phyloP scores from a whole-genome alignment of 1,140 invertebrate species.

The Ctenoplectra terminalis region DNA sequence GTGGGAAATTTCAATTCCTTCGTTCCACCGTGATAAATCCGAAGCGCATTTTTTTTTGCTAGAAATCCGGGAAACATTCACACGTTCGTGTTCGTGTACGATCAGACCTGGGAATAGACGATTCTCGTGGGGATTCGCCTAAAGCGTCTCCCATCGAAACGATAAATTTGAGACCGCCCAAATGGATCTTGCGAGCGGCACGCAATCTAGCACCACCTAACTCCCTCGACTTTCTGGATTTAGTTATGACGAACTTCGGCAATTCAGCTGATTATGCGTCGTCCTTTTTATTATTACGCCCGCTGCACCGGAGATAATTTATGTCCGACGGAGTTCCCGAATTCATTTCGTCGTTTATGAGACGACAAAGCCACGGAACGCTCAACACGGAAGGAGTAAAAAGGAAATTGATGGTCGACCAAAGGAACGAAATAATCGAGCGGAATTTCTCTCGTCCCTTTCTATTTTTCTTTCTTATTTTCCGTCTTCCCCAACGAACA shows the following conservation, averaged over 20 bases:
- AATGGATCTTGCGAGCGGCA: constrained; percentile 53
- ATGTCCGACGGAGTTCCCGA: not conserved
- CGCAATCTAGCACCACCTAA: constrained; percentile 48
- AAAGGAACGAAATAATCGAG: constrained; percentile 1
- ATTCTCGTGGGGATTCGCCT: constrained; percentile 39
- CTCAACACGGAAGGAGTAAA: not conserved
- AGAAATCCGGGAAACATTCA: constrained; percentile 24
- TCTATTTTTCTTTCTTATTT: not conserved
- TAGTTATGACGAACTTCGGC: constrained; percentile 52
- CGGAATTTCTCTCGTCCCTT: not conserved
- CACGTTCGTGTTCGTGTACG: constrained; percentile 14
- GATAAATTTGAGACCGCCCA: constrained; percentile 57
- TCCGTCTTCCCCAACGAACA: not conserved
- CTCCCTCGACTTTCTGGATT: constrained; percentile 32
- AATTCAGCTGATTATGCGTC: constrained; percentile 42
- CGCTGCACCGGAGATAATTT: constrained; percentile 10
- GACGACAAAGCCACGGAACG: not conserved
- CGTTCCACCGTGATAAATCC: not conserved
- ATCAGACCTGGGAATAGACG: constrained; percentile 34
- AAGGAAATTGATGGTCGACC: not conserved
- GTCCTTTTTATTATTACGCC: constrained; percentile 35
- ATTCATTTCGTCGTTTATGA: constrained; percentile 16
- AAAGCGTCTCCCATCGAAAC: constrained; percentile 52
- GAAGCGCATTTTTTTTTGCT: constrained; percentile 10
- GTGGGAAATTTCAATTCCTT: not conserved